Percentiles rank a stretch among this genome's conserved stretches.
These are phyloP conservation scores for Amblyopsis hoosieri DNA, from an alignment of 2,797 vertebrate genomes.

Conservation along the genomic window DNA sequence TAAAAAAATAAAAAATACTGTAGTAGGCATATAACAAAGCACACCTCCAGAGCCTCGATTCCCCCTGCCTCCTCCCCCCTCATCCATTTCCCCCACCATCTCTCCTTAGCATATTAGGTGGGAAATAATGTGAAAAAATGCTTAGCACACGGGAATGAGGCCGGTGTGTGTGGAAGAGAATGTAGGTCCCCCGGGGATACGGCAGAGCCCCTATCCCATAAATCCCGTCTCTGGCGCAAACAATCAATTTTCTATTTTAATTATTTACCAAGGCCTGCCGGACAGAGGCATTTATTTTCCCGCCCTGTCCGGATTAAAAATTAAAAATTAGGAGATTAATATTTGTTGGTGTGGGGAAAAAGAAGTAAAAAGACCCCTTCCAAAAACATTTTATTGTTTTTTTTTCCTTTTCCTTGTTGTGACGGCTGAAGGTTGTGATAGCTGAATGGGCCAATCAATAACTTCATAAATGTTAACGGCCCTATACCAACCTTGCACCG, in stretches of 20 bases:
- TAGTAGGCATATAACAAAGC: slow-evolving; percentile 74
- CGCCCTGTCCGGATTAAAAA: slow-evolving; percentile 84
- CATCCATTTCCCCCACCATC: slow-evolving; percentile 1
- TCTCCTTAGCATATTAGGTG: slow-evolving; percentile 88
- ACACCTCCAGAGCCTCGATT: slow-evolving; percentile 44
- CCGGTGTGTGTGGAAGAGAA: slow-evolving; percentile 79
- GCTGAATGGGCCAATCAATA: slow-evolving; percentile 76
- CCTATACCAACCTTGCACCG: slow-evolving; percentile 50
- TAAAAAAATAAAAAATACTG: slow-evolving; percentile 74
- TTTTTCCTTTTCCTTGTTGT: slow-evolving; percentile 38
- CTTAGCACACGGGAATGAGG: slow-evolving; percentile 87
- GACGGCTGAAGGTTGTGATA: slow-evolving; percentile 70
- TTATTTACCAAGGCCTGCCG: slow-evolving; percentile 88
- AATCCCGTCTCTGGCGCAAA: slow-evolving; percentile 88
- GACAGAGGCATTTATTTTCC: slow-evolving; percentile 85
- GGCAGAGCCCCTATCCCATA: slow-evolving; percentile 84
- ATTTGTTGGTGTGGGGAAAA: slow-evolving; percentile 73
- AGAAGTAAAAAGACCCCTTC: slow-evolving; percentile 40
- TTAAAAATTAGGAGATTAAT: slow-evolving; percentile 86
- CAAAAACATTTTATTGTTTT: slow-evolving; percentile 68
- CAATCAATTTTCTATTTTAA: slow-evolving; percentile 96
- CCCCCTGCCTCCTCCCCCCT: slow-evolving; percentile 45
- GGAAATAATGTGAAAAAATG: slow-evolving; percentile 93
- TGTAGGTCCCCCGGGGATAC: slow-evolving; percentile 80
- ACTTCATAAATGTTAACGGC: slow-evolving; percentile 78